phyloP scores from a whole-genome alignment of 2,888 invertebrate genomes.

The Eulithis testata region DNA sequence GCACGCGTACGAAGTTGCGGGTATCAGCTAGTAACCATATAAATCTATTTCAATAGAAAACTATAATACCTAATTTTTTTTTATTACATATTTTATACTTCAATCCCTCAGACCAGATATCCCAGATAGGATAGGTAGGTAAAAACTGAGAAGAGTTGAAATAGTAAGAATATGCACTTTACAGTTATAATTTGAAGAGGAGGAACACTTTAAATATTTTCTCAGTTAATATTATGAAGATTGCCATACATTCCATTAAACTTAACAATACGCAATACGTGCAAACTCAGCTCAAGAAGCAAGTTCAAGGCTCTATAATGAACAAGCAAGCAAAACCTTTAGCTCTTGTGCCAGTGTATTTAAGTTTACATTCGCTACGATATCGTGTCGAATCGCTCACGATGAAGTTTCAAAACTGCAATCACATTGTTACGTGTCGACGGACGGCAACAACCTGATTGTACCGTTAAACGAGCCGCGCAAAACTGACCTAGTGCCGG shows the following conservation, averaged over 20 bases:
- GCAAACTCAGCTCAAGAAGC: conserved; percentile 46
- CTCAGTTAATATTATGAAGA: conserved; percentile 16
- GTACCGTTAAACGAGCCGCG: conserved; percentile 81
- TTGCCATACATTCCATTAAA: conserved; percentile 23
- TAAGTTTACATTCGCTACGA: conserved; percentile 57
- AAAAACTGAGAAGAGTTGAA: too few species aligned
- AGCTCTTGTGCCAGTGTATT: conserved; percentile 49
- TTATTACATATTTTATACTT: too few species aligned
- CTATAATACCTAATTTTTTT: too few species aligned
- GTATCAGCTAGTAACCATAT: too few species aligned
- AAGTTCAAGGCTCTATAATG: conserved; percentile 66
- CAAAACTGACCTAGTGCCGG: conserved; percentile 84
- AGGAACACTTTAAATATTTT: conserved; percentile 5
- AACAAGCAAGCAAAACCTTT: conserved; percentile 24
- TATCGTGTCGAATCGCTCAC: conserved; percentile 50
- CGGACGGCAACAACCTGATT: conserved; percentile 80
- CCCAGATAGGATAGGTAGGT: too few species aligned
- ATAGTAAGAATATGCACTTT: neutral
- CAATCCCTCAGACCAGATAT: too few species aligned
- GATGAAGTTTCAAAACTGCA: conserved; percentile 78
- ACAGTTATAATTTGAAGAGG: neutral
- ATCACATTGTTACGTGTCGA: conserved; percentile 78
- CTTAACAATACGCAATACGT: conserved; percentile 31
- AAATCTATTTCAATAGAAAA: too few species aligned
- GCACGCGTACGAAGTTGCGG: too few species aligned